Evolutionary conservation across 2,113 vertebrate species (phyloP).

Genomic region (Semnornis frantzii): DNA sequence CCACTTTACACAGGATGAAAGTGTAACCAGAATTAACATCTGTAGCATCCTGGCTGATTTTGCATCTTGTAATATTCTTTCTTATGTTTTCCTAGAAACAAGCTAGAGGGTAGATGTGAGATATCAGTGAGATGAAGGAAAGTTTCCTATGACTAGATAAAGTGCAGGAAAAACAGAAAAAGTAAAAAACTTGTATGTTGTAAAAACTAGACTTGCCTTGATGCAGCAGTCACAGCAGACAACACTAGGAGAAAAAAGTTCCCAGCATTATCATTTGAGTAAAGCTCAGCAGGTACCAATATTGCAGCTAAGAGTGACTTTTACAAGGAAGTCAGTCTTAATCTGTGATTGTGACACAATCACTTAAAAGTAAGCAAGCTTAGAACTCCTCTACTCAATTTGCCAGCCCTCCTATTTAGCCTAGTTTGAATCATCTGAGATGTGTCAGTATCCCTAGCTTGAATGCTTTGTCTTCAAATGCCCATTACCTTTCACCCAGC

Average conservation of each 20-base stretch:
- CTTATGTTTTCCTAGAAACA: background rate
- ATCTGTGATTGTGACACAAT: background rate
- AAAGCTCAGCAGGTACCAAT: background rate
- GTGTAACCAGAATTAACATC: background rate
- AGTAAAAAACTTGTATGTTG: background rate
- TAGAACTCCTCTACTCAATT: background rate
- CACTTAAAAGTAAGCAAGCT: background rate
- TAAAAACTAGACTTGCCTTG: conserved; percentile 61
- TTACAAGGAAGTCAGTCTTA: background rate
- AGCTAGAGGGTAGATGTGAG: background rate
- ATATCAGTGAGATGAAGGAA: background rate
- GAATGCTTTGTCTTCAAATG: background rate
- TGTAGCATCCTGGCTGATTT: background rate
- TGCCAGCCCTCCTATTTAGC: background rate
- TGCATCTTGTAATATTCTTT: background rate
- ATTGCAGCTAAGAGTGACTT: background rate
- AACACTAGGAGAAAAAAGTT: conserved; percentile 26
- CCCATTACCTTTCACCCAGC: background rate
- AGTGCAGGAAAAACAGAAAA: background rate
- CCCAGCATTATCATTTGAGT: background rate
- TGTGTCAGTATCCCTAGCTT: background rate
- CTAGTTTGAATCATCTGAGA: background rate
- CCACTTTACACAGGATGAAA: conserved; percentile 19
- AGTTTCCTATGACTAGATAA: background rate
- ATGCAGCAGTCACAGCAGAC: conserved; percentile 66